Evolutionary conservation across 2,113 vertebrate species (phyloP).

Genomic region (Rhinoderma darwinii): DNA sequence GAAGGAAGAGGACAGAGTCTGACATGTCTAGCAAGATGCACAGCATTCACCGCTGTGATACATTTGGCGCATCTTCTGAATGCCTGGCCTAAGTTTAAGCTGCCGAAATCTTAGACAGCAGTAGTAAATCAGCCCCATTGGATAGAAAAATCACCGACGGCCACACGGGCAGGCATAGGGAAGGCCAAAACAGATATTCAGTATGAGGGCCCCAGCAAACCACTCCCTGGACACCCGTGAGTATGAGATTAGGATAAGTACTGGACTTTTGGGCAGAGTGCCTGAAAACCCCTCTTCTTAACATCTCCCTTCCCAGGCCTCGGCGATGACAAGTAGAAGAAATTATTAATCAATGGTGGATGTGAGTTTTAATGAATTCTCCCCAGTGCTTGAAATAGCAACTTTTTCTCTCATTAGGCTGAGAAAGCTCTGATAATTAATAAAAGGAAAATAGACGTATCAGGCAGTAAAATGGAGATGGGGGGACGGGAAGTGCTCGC

Average conservation of each 20-base stretch:
- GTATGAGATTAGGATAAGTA: background rate
- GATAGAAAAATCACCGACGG: background rate
- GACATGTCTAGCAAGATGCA: too few relatives aligned
- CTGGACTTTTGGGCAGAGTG: background rate
- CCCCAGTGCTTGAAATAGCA: constrained; percentile 61
- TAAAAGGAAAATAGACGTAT: constrained; percentile 50
- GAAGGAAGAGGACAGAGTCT: too few relatives aligned
- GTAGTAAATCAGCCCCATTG: too few relatives aligned
- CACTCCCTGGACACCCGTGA: background rate
- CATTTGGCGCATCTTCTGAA: too few relatives aligned
- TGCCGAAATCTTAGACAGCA: too few relatives aligned
- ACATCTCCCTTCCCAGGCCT: constrained; percentile 45
- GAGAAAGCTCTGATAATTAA: constrained; percentile 53
- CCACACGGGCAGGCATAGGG: background rate
- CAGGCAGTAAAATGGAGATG: constrained; percentile 6
- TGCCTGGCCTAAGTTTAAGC: too few relatives aligned
- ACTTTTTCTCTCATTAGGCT: constrained; percentile 57
- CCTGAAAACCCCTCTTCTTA: background rate
- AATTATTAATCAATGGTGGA: constrained; percentile 50
- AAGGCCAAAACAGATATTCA: background rate
- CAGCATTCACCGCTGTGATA: too few relatives aligned
- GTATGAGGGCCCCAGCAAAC: background rate
- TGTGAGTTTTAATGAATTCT: constrained; percentile 55
- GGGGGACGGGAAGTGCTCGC: constrained; percentile 25
- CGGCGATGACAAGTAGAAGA: constrained; percentile 18